Evolutionary conservation across 53 echinoderm and acorn worm species (phyloP).

Genomic region (Holothuria scabra): DNA sequence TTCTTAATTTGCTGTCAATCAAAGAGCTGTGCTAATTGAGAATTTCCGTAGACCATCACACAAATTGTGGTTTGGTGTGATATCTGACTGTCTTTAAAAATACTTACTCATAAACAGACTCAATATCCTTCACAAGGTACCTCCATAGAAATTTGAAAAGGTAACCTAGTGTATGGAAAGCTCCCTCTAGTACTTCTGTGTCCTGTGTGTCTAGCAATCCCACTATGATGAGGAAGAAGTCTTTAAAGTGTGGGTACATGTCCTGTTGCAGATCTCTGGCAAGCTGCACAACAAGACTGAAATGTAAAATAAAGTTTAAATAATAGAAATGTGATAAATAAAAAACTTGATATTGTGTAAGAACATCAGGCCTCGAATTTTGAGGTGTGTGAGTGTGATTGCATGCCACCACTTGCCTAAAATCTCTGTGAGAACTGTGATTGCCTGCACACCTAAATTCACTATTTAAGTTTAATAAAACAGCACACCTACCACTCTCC

Average conservation of each 20-base stretch:
- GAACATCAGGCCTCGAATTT: too few relatives aligned
- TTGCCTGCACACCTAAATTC: too few relatives aligned
- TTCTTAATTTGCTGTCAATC: too few relatives aligned
- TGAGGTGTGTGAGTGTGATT: too few relatives aligned
- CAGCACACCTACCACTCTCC: too few relatives aligned
- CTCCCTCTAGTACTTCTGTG: conserved; percentile 88
- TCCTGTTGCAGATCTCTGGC: conserved; percentile 91
- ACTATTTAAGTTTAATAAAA: too few relatives aligned
- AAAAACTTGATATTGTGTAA: not conserved
- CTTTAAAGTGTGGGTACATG: conserved; percentile 89
- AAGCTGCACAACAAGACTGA: conserved; percentile 87
- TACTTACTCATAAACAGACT: conserved; percentile 81
- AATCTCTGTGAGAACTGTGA: too few relatives aligned
- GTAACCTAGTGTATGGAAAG: conserved; percentile 87
- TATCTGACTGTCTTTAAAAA: too few relatives aligned
- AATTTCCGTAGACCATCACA: too few relatives aligned
- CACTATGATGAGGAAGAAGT: conserved; percentile 90
- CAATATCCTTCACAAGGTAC: conserved; percentile 87
- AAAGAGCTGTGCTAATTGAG: too few relatives aligned
- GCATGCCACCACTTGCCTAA: too few relatives aligned
- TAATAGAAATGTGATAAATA: not conserved
- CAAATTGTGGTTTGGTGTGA: too few relatives aligned
- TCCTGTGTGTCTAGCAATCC: conserved; percentile 88
- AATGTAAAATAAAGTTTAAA: not conserved
- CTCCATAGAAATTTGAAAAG: conserved; percentile 99